Evolutionary conservation across 2,888 invertebrate species (phyloP), one percentile per base, ranked within the genome.

Genomic region (Andrena haemorrhoa): DNA sequence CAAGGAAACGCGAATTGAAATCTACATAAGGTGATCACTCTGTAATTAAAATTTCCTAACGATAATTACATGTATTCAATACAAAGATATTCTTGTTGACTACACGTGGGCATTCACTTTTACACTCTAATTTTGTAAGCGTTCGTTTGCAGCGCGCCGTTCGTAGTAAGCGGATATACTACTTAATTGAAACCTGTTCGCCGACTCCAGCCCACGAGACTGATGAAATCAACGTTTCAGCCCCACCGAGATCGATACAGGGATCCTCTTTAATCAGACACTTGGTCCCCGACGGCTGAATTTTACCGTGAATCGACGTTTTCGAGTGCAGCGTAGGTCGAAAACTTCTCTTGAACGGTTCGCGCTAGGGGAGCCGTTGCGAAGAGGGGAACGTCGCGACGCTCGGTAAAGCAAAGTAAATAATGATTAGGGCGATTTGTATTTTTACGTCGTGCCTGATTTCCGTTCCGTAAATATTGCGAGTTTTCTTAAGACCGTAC

Each of bases 361-460:
- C 65, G 64, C 83, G 75, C 79, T 75, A 63, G 79, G 86, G 82
- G 73, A 76, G 68, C 79, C 69, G 53, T 68, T 69, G 41, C 31
- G 53, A 75, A 77, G 65, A 56, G 74, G 60, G 83, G 70, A 72
- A 74, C 76, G 71, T 31, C 60, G 84, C 86, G 76, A 83, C 84
- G 83, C 84, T 85, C 79, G 81, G 80, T 80, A 91, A 88, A 90
- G 90, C 89, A 90, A 91, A 92, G 92, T 91, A 92, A 92, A 92
- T 92, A 92, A 91, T 92, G 92, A 92, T 92, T 92, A 92, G 92
- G 90, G 86, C 90, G 92, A 92, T 92, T 92, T 91, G 92, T 92
- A 92, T 92, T 92, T 92, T 92, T 91, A 92, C 92, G 89, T 90
- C 89, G 91, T 89, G 92, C 91, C 91, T 92, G 92, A 92, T 92